Evolutionary conservation across 2,113 vertebrate species (phyloP), one percentile per base, ranked within the genome.

Genomic region (Lepisosteus osseus): DNA sequence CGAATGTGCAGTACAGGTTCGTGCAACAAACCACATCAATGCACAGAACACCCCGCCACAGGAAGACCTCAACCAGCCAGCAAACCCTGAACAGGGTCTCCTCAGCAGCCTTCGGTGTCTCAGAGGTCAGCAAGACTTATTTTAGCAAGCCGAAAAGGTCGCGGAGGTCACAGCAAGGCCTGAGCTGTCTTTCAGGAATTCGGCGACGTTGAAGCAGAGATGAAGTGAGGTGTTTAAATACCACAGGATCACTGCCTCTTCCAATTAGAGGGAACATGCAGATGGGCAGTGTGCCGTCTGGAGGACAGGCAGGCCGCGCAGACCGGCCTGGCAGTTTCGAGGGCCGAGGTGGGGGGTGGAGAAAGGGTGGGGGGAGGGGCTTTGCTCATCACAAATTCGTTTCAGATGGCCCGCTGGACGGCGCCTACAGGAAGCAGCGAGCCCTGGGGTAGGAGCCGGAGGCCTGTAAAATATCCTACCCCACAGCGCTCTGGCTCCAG

Each of bases 401-500:
- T 64, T 76, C 70, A 72, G 51, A 72, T 69, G 74, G 54, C 44
- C 64, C 8, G 14, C 67, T 12, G 61, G 70, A 64, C 42, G 17
- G 6, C 40, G 70, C 42, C 56, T 67, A 67, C 42, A 55, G 74
- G 73, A 61, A 69, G 73, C 67, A 47, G 47, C 45, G 12, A 62
- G 61, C 54, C 61, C 57, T 3, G 41, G n/a, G 66, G 51, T 54
- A 45, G 66, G 63, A 51, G 51, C 70, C 74, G 54, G n/a, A 70
- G 75, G 75, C 75, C 71, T 72, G 66, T 61, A 65, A 70, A 69
- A 40, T 42, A 68, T 14, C 54, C 15, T 15, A 68, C 67, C 75
- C 71, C 75, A 69, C 71, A 55, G 13, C 66, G 54, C 75, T 69
- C 40, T 47, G 75, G 74, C 74, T 76, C 75, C 75, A 76, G 75